These are phyloP conservation scores for Conus betulinus DNA, from an alignment of 1,140 invertebrate genomes.

Conservation along the genomic window DNA sequence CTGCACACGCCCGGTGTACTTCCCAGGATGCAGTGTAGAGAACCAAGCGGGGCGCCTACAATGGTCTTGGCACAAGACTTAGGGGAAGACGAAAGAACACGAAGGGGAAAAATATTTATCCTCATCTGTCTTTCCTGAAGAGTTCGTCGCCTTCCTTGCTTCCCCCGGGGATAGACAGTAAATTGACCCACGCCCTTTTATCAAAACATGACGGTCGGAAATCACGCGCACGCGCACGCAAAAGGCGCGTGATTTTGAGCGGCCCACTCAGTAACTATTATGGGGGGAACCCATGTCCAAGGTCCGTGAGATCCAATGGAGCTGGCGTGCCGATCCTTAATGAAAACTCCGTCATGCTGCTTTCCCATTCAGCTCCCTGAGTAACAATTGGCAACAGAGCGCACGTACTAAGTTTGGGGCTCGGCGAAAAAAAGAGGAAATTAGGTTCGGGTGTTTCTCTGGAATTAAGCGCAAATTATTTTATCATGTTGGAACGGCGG, in stretches of 20 bases:
- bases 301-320: conserved; percentile 28
- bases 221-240: conserved; percentile 39
- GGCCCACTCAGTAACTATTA: conserved; percentile 27
- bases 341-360: conserved; percentile 25
- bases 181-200: conserved; percentile 37
- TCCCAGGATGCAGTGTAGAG: too few relatives aligned
- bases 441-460: conserved; percentile 27
- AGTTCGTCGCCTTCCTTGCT: conserved; percentile 29
- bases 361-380: conserved; percentile 27
- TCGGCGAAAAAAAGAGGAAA: conserved; percentile 33
- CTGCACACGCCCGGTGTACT: too few relatives aligned
- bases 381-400: conserved; percentile 36
- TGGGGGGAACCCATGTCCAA: conserved; percentile 29
- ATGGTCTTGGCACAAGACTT: background rate
- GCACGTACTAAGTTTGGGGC: conserved; percentile 21
- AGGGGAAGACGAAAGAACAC: background rate
- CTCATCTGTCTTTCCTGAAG: conserved; percentile 34
- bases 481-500: conserved; percentile 40
- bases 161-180: conserved; percentile 25
- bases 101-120: conserved; percentile 33
- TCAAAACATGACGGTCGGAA: conserved; percentile 35
- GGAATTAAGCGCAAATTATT: conserved; percentile 42
- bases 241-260: conserved; percentile 39
- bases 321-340: conserved; percentile 32
- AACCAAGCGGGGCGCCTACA: too few relatives aligned